A percentile compares a stretch with the other conserved stretches of the same genome.
Evolutionary conservation across 2,113 vertebrate genomes (phyloP).

Genomic region (Tricholaema leucomelas): DNA sequence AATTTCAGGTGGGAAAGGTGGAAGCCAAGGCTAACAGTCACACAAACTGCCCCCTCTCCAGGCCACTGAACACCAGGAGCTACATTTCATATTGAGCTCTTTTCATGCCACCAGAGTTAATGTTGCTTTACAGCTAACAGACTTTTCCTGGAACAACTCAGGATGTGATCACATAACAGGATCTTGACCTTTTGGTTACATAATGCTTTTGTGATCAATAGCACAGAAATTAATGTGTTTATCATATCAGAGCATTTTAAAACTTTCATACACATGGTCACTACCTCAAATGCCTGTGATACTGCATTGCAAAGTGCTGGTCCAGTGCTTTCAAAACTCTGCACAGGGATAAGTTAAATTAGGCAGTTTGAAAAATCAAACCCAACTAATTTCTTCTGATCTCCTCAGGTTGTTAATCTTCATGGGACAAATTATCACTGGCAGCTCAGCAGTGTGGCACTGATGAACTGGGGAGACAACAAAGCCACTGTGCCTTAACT

Average conservation of each 20-base stretch:
- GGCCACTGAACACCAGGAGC: not conserved
- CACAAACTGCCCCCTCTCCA: not conserved
- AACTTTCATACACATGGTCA: not conserved
- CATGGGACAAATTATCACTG: slow-evolving; percentile 24
- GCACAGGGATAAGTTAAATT: not conserved
- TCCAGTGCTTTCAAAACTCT: not conserved
- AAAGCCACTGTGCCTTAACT: not conserved
- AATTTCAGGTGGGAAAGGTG: not conserved
- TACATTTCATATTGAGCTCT: not conserved
- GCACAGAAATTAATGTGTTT: slow-evolving; percentile 59
- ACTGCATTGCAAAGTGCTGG: not conserved
- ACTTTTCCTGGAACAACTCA: slow-evolving; percentile 44
- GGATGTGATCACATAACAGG: slow-evolving; percentile 45
- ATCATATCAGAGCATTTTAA: slow-evolving; percentile 15
- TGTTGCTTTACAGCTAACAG: not conserved
- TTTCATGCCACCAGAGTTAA: not conserved
- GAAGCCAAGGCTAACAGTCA: not conserved
- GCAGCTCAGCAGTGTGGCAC: slow-evolving; percentile 24
- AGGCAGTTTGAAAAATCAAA: slow-evolving; percentile 43
- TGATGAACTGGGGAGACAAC: slow-evolving; percentile 16
- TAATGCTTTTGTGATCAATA: slow-evolving; percentile 67
- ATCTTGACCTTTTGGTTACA: slow-evolving; percentile 30
- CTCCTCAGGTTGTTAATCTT: slow-evolving; percentile 49
- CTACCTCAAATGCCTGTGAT: not conserved
- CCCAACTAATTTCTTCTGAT: slow-evolving; percentile 23